Base-by-base conservation (phyloP, 2,113 vertebrate species). In the Istiophorus platypterus region DNA sequence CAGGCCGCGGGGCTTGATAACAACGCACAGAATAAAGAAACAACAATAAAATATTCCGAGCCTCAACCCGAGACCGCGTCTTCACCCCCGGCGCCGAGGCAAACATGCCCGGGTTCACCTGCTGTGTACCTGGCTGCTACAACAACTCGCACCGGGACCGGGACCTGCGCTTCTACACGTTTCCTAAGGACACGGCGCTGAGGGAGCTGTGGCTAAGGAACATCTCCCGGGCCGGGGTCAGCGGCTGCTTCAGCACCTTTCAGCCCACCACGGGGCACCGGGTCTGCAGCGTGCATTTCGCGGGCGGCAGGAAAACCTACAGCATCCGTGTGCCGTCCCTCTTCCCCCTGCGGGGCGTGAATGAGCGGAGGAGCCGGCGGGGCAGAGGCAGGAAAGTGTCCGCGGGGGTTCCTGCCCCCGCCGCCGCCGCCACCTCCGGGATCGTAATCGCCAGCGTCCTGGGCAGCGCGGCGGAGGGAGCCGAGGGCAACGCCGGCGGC, bases 231-330 rank as follows among this genome's bases (percentile, higher is more conserved):
- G 97, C 97, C 76, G 98, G 98, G 86, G 98, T 99, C 88, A 97
- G 96, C 91, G 98, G 98, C 88, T 99, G 98, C 91, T 99, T 99
- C 93, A 98, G 96, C 92, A 99, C 98, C 89, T 99, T 99, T 91
- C 96, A 99, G 89, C 98, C 98, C 94, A 98, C 98, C 76, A 98
- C 97, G 0, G 98, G 98, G 42, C 98, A 99, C 92, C 95, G 98
- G 26, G 97, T 99, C 66, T 99, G 98, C 93, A 99, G 97, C 92
- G 97, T 97, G 64, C 98, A 99, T 90, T 99, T 99, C 90, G 93
- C 96, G 27, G 98, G 98, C n/a, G 98, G 98, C 58, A 96, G 98
- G 87, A 99, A 99, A 90, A 98, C 97, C 70, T 99, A 99, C 93
- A 97, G 94, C 63, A 96, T 98, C 82, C 93, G 97, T n/a, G 97